Base-by-base conservation (phyloP, 2,797 vertebrate species). In the Coreius guichenoti region DNA sequence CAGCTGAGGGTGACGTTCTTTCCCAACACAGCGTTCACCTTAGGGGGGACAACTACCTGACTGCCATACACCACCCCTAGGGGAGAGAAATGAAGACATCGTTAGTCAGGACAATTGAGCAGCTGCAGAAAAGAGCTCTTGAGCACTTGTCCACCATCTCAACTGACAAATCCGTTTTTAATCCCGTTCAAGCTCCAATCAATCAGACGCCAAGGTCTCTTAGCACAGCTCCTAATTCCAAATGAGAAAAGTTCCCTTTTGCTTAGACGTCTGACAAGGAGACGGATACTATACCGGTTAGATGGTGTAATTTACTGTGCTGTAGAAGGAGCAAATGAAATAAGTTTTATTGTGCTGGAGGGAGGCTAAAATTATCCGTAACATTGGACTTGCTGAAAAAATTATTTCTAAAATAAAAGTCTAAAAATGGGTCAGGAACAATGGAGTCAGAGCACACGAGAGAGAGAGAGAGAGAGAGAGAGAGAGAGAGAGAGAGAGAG, bases 1-100 rank as follows among this genome's bases (percentile, higher is more conserved):
- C 98, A 99, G 92, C 97, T 96, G 88, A 99, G 92, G 0, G 97
- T 96, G 90, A 98, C 95, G 84, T 99, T 98, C 94, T 98, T 99
- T 87, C 98, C 98, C 95, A 98, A 95, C 67, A 99, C 96, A 47
- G 97, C 98, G 39, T 93, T 97, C 89, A 98, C 96, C 79, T 96
- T 95, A 88, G 95, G 93, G 89, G 98, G 97, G 90, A 98, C 98
- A 69, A 96, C 80, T 91, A 98, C 93, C 92, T 97, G 97, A 94
- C 96, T 97, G 94, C 95, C 92, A 93, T 96, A 95, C 89, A 95
- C 94, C 89, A 95, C 93, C 93, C 96, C 98, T 99, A 93, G 26
- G 19, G 29, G 47, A 87, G 31, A 73, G 21, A 80, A 56, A 47
- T 2, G 54, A 26, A 75, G 65, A 72, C 85, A 90, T n/a, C 5